These are phyloP conservation scores for Phrynocephalus versicolor DNA, from an alignment of 2,113 vertebrate genomes.

Conservation along the genomic window DNA sequence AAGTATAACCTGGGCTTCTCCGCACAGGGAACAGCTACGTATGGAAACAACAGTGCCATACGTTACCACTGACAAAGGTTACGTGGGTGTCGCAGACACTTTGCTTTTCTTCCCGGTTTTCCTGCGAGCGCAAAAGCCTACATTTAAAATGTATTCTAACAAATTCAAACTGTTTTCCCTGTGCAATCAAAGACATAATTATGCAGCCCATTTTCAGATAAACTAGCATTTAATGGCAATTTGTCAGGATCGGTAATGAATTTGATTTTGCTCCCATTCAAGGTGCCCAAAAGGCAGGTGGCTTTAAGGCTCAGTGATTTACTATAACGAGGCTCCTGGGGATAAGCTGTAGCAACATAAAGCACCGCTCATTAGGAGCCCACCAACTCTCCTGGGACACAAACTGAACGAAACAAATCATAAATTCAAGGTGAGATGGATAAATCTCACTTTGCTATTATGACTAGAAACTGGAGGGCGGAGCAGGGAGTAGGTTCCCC, in stretches of 20 bases:
- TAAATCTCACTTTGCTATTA: background rate
- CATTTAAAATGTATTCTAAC: slow-evolving; percentile 60
- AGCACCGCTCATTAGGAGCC: slow-evolving; percentile 50
- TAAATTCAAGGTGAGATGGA: background rate
- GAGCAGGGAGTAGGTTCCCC: background rate
- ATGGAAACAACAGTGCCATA: too few species aligned
- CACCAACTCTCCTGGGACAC: slow-evolving; percentile 44
- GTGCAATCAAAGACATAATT: slow-evolving; percentile 71
- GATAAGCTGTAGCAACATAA: slow-evolving; percentile 51
- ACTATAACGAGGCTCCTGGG: slow-evolving; percentile 63
- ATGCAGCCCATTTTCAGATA: slow-evolving; percentile 66
- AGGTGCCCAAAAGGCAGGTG: slow-evolving; percentile 63
- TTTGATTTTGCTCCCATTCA: slow-evolving; percentile 58
- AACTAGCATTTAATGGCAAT: slow-evolving; percentile 63
- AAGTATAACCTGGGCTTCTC: too few species aligned
- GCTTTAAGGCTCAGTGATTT: slow-evolving; percentile 61
- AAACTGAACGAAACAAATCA: slow-evolving; percentile 18
- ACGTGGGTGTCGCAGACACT: slow-evolving; percentile 49
- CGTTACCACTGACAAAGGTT: slow-evolving; percentile 44
- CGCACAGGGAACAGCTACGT: background rate
- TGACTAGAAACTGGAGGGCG: background rate
- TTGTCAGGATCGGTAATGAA: slow-evolving; percentile 61
- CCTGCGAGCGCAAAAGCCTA: slow-evolving; percentile 52
- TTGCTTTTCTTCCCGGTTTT: slow-evolving; percentile 30
- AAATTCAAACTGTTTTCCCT: slow-evolving; percentile 58